These are phyloP conservation scores for Eupithecia vulgata DNA, from an alignment of 2,888 invertebrate species.

Conservation along the genomic window DNA sequence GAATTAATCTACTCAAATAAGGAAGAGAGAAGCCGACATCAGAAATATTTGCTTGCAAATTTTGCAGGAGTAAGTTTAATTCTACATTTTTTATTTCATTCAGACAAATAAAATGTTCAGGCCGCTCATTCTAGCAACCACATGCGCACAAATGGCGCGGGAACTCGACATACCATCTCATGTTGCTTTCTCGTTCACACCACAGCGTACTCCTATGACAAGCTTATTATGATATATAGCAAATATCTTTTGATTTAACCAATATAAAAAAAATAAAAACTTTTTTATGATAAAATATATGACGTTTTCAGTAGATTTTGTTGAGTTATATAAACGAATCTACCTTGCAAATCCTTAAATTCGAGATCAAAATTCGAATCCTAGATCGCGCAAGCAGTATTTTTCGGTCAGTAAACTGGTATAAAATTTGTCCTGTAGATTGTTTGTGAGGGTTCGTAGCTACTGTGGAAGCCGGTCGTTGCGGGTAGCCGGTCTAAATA, in stretches of 20 bases:
- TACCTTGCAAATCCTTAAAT: not conserved
- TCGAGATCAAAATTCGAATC: not conserved
- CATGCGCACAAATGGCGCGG: not conserved
- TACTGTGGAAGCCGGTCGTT: conserved; percentile 28
- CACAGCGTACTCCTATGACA: not conserved
- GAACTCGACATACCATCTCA: not conserved
- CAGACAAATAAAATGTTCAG: not conserved
- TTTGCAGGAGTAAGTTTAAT: too few species aligned
- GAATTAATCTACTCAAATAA: too few species aligned
- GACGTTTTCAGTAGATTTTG: not conserved
- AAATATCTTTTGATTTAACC: not conserved
- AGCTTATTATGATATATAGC: not conserved
- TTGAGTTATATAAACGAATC: not conserved
- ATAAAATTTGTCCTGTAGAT: not conserved
- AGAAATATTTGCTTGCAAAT: too few species aligned
- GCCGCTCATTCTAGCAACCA: too few species aligned
- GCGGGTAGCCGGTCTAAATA: conserved; percentile 26
- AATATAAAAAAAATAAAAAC: not conserved
- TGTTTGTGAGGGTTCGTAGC: conserved; percentile 24
- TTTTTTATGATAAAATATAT: not conserved
- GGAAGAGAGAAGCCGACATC: too few species aligned
- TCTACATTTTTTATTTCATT: not conserved
- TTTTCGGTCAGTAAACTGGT: not conserved
- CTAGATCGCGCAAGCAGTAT: conserved; percentile 29
- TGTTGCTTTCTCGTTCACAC: not conserved